Evolutionary conservation across 2,888 invertebrate species (phyloP), one percentile per base, ranked within the genome.

Genomic region (Epiblema foenella): DNA sequence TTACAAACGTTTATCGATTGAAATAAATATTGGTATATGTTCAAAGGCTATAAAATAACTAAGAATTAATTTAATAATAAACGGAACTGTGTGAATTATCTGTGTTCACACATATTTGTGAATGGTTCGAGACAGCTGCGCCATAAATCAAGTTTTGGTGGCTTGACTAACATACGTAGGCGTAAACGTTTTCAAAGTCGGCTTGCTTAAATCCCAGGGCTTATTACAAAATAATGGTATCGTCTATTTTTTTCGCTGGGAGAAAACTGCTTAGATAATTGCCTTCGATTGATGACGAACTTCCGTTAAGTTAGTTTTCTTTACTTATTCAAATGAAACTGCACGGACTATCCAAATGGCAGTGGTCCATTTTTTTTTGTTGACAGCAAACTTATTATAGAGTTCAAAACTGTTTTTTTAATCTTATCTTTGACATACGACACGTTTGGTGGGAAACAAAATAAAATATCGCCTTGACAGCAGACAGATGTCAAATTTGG

Each of bases 291-390:
- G 15, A n/a, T n/a, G n/a, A n/a, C 7, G n/a, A 46, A n/a, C 33
- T 33, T 33, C 33, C 9, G 33, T 46, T 46, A 46, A 1, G 46
- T 46, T 4, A 10, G 37, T 10, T 29, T 12, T 12, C 9, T 54
- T 56, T 57, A 37, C 12, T 3, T 39, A 42, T n/a, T 46, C 5
- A 7, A 46, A 46, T 46, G 49, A 51, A 37, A 69, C 39, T 29
- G 29, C 52, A 52, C 33, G 9, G 57, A 24, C 51, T 33, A 59
- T 42, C 57, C 37, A 58, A 63, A 59, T 65, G 51, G 24, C 24
- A 24, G n/a, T n/a, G n/a, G n/a, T n/a, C n/a, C n/a, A n/a, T n/a
- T n/a, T n/a, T n/a, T n/a, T n/a, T n/a, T n/a, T n/a, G n/a, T n/a
- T n/a, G n/a, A n/a, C n/a, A n/a, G n/a, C n/a, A n/a, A n/a, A n/a